Percentiles rank a stretch among this genome's conserved stretches.
phyloP scores from a whole-genome alignment of 1,140 invertebrate species.

The Musca vetustissima region DNA sequence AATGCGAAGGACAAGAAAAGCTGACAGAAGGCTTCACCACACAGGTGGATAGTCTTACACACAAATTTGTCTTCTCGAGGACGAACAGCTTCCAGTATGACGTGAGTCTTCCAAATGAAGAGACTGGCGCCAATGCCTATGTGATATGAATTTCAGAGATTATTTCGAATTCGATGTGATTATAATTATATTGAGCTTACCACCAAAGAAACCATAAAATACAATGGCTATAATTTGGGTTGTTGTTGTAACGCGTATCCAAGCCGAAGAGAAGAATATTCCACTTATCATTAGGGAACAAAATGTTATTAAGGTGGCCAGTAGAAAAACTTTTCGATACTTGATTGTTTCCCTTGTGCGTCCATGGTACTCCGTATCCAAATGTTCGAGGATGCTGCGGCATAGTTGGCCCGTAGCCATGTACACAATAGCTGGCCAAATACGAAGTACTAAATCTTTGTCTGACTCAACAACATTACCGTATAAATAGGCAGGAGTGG shows the following conservation, averaged over 20 bases:
- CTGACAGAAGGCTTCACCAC: constrained; percentile 53
- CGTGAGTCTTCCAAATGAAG: constrained; percentile 49
- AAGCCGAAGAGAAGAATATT: constrained; percentile 51
- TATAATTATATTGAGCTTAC: constrained; percentile 29
- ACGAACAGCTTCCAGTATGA: constrained; percentile 52
- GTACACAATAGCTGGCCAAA: constrained; percentile 53
- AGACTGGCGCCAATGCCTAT: constrained; percentile 52
- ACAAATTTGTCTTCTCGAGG: constrained; percentile 53
- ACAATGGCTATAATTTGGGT: constrained; percentile 51
- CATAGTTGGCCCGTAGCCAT: constrained; percentile 51
- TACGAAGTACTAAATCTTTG: constrained; percentile 50
- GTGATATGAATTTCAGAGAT: background rate
- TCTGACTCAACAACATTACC: constrained; percentile 53
- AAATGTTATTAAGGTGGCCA: constrained; percentile 48
- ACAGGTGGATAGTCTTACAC: constrained; percentile 49
- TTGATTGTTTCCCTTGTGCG: constrained; percentile 44
- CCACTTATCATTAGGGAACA: constrained; percentile 49
- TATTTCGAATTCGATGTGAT: background rate
- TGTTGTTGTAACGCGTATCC: constrained; percentile 48
- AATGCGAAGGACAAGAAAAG: constrained; percentile 52
- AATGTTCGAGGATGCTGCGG: constrained; percentile 49
- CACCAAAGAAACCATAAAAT: constrained; percentile 51
- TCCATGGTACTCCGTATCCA: constrained; percentile 49
- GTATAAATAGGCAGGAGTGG: constrained; percentile 51
- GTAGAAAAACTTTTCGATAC: constrained; percentile 43